phyloP scores from a whole-genome alignment of 2,113 vertebrate genomes.

The Etia nguti region DNA sequence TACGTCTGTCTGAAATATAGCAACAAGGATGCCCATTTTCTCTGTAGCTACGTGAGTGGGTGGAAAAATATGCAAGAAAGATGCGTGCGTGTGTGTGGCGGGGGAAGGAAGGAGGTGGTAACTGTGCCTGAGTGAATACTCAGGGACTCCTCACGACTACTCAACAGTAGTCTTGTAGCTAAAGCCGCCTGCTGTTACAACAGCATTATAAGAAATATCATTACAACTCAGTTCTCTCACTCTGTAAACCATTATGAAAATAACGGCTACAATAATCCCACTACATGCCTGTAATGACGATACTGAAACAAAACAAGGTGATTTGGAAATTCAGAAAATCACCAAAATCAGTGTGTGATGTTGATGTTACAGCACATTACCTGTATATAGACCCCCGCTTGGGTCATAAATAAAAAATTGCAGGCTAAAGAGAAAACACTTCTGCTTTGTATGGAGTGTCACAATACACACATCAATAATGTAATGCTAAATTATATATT shows the following conservation, averaged over 20 bases:
- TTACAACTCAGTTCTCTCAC: not conserved
- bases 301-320: not conserved
- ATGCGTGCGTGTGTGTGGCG: not conserved
- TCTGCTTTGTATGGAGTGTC: not conserved
- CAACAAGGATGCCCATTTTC: conserved; percentile 10
- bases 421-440: not conserved
- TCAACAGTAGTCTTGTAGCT: not conserved
- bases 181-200: not conserved
- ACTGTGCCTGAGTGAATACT: conserved; percentile 4
- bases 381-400: no score
- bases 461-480: not conserved
- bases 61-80: conserved; percentile 50
- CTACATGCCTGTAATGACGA: not conserved
- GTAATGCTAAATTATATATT: not conserved
- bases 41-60: conserved; percentile 35
- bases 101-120: not conserved
- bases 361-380: not conserved
- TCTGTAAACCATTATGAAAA: not conserved
- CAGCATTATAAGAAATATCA: not conserved
- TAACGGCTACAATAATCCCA: not conserved
- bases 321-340: not conserved
- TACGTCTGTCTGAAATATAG: not conserved
- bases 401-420: not conserved
- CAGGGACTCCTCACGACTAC: conserved; percentile 23
- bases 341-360: not conserved